These are phyloP conservation scores for Rhizomys pruinosus DNA, from an alignment of 2,113 vertebrate species.

Conservation along the genomic window DNA sequence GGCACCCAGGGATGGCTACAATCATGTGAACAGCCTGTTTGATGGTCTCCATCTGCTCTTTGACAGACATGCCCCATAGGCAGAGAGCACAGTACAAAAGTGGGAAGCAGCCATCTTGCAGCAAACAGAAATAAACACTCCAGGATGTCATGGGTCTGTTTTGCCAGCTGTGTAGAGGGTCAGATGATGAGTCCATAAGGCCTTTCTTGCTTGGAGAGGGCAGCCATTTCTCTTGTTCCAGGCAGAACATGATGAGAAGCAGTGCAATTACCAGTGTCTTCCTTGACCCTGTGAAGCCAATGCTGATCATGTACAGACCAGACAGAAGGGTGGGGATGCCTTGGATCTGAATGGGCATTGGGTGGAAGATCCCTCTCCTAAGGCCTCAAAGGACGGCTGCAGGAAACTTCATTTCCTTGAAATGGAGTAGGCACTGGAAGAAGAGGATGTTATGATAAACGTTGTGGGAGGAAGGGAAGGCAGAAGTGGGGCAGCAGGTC, in stretches of 20 bases:
- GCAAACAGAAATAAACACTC: slow-evolving; percentile 96
- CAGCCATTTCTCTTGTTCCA: slow-evolving; percentile 98
- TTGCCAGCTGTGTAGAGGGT: slow-evolving; percentile 97
- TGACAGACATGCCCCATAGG: slow-evolving; percentile 99
- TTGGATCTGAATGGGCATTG: slow-evolving; percentile 98
- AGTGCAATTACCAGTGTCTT: slow-evolving; percentile 98
- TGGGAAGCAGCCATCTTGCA: slow-evolving; percentile 96
- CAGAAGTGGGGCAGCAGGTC: no score
- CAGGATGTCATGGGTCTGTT: slow-evolving; percentile 97
- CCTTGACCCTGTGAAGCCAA: slow-evolving; percentile 98
- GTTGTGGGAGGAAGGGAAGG: no score
- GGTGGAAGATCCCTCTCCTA: slow-evolving; percentile 98
- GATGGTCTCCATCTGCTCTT: slow-evolving; percentile 99
- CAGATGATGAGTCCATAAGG: slow-evolving; percentile 99
- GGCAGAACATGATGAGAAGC: slow-evolving; percentile 97
- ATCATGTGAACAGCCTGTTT: slow-evolving; percentile 99
- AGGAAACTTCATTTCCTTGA: slow-evolving; percentile 99
- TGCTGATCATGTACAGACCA: slow-evolving; percentile 98
- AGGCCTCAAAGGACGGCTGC: slow-evolving; percentile 97
- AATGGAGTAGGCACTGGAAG: no score
- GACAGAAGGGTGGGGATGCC: slow-evolving; percentile 97
- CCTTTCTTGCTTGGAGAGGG: slow-evolving; percentile 96
- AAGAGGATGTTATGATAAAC: no score
- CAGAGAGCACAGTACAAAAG: slow-evolving; percentile 95
- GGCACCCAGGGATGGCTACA: slow-evolving; percentile 97